Evolutionary conservation across 2,797 vertebrate species (phyloP), one percentile per base, ranked within the genome.

Genomic region (Cossypha dichroa): DNA sequence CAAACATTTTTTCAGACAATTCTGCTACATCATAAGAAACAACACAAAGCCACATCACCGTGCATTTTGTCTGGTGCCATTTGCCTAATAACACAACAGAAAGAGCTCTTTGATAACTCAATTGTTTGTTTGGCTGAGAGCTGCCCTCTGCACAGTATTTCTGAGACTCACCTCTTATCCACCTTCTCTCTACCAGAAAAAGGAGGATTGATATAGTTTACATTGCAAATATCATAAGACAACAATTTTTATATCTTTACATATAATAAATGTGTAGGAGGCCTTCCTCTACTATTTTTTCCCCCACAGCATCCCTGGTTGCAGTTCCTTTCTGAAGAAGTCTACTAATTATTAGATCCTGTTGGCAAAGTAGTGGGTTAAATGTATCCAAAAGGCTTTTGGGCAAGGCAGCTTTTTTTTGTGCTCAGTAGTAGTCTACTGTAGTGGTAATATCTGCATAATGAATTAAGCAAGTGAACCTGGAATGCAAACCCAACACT

Each of bases 391-490:
- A 92, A 93, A 80, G 26, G 26, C 51, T 81, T 91, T 80, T 55
- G 36, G 64, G 40, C 41, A 85, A 55, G 23, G 25, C 38, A 49
- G 52, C 48, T 29, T 79, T 75, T 75, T 38, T 74, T 93, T 81
- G 34, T 80, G 34, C 51, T 86, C 63, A 78, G 63, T 66, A 91
- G 58, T 22, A 76, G 34, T 52, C 34, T 40, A 8, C 49, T 41
- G 11, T 46, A 73, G 26, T 62, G 34, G 55, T 74, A 84, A 80
- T 60, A 81, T 76, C 41, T 92, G 81, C 77, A 85, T 64, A 87
- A 83, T 60, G 54, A 93, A 96, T 76, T 75, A 91, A 96, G 34
- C 34, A 66, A 90, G 86, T 87, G 74, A 97, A 87, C 85, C 55
- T 93, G 60, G 88, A 87, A 81, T n/a, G 40, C 36, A 85, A 92